Evolutionary conservation across 2,888 invertebrate genomes (phyloP).

Genomic region (Oasisia sp.): DNA sequence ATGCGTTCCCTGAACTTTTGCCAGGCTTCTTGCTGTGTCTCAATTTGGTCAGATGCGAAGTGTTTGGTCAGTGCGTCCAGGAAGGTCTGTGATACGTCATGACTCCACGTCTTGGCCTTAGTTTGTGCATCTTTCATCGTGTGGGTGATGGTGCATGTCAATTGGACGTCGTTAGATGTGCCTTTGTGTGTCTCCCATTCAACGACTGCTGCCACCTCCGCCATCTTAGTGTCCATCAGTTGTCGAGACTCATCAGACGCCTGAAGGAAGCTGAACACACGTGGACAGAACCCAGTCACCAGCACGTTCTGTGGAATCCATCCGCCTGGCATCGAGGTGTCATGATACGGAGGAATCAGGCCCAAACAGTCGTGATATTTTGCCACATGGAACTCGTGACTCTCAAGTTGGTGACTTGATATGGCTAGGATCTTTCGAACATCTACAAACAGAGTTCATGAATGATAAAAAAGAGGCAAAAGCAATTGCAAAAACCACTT

Average conservation of each 20-base stretch:
- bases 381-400: not conserved
- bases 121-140: constrained; percentile 7
- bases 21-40: not conserved
- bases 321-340: constrained; percentile 22
- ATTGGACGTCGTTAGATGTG: not conserved
- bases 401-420: not conserved
- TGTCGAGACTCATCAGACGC: not conserved
- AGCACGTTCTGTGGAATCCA: constrained; percentile 28
- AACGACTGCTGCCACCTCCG: not conserved
- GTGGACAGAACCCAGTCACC: not conserved
- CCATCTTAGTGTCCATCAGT: not conserved
- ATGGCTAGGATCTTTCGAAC: not conserved
- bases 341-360: constrained; percentile 28
- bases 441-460: not conserved
- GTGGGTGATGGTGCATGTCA: constrained; percentile 21
- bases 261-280: constrained; percentile 2
- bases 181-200: not conserved
- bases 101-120: constrained; percentile 19
- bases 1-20: not conserved
- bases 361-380: constrained; percentile 28
- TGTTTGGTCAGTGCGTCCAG: not conserved
- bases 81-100: constrained; percentile 22
- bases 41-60: not conserved
- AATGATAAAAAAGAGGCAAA: not conserved
- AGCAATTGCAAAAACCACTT: not conserved